Evolutionary conservation across 2,113 vertebrate species (phyloP), one percentile per base, ranked within the genome.

Genomic region (Anthoscopus minutus): DNA sequence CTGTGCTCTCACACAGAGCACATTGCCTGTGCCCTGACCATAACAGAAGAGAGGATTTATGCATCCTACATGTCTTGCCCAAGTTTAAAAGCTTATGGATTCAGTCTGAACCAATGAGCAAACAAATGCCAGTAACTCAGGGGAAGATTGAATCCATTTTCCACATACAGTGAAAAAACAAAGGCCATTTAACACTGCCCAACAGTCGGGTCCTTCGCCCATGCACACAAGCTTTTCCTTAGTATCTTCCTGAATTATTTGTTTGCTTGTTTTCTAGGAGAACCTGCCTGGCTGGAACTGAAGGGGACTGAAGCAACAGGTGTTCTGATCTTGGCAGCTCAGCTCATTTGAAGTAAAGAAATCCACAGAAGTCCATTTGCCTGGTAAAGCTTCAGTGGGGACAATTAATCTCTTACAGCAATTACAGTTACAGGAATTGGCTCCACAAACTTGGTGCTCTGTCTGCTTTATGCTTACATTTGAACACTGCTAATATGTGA

Each of bases 131-230:
- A 69, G 44, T 37, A 78, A 67, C 38, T 77, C 53, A 72, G 11
- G 22, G 14, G 25, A 62, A 88, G 47, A 70, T 0, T 47, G 50
- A 88, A 54, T 22, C 33, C 16, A 37, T 64, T 69, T 89, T 86
- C 33, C 25, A 33, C 11, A 65, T 37, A 21, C 13, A 64, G 19
- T 70, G 37, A 35, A 79, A 86, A 86, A 73, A 64, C 8, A 81
- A 91, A 69, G 28, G 37, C 38, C 9, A 31, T 70, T 74, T 65
- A 31, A 66, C 25, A 70, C 65, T 82, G 25, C 50, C 30, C 7
- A 61, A 33, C 17, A 71, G 19, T 17, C 2, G 0, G 2, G 8
- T 35, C n/a, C 48, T 88, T 79, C 11, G 4, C 28, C 14, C 13
- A 62, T 58, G 48, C 21, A 61, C 47, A 62, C 24, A 57, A 38